Evolutionary conservation across 1,140 invertebrate species (phyloP), one percentile per base, ranked within the genome.

Genomic region (Andrena cerasifolii): DNA sequence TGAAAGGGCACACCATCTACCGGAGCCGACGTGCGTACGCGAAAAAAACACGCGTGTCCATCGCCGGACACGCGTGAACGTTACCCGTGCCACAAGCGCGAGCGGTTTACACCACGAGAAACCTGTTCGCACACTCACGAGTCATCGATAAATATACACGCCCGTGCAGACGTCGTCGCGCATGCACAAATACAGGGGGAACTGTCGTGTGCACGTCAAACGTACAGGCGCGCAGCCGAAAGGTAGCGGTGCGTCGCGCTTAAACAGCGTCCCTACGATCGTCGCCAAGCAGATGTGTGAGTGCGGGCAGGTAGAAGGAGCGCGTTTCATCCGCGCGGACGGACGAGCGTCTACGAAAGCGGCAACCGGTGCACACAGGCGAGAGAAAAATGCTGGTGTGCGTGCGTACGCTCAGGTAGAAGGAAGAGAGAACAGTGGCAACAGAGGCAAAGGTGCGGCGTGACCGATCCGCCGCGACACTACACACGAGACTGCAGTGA

Each of bases 401-500:
- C 47, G 70, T 79, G 72, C 62, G 49, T 47, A 33, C 45, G 59
- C 24, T 18, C 33, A 78, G 65, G 56, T 61, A 79, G 67, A 79
- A 79, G 61, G 79, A 84, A 81, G 63, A 72, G 75, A 66, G 75
- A 66, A 68, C 56, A 58, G 72, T 43, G 49, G 63, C 59, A 78
- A 51, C 61, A 40, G 36, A 66, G 63, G 72, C 40, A 51, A 59
- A 68, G 75, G 62, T 53, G 79, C 73, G 66, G 74, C 54, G 80
- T 51, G 71, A 62, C 53, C 63, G 61, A 53, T 79, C 62, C 66
- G 58, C 62, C 65, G 63, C 66, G 78, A 67, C 66, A 75, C 63
- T 56, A 10, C 3, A 75, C 73, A 70, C 75, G 59, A 53, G 66
- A 75, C 45, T 68, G 85, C 81, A 86, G 82, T 75, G 79, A 73